Base-by-base conservation (phyloP, 2,113 vertebrate genomes). In the Gopherus evgoodei region DNA sequence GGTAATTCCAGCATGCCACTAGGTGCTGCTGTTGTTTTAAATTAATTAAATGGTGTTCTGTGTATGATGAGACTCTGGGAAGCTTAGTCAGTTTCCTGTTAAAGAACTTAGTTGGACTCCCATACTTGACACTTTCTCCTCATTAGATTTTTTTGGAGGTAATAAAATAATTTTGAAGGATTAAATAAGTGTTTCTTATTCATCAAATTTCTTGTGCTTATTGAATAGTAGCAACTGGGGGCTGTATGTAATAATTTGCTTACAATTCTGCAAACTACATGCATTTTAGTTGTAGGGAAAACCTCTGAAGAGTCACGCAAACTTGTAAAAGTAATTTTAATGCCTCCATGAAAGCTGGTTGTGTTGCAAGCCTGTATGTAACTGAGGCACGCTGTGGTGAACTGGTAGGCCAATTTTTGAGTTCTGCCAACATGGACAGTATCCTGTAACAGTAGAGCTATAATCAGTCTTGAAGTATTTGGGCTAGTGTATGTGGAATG, bases 1-100 rank as follows among this genome's bases (percentile, higher is more conserved):
- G 83, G 44, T 81, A 13, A 4, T 29, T 8, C 4, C 4, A 0
- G 5, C 6, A 0, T 69, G 86, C 96, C 96, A 27, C 89, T 69
- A 97, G 97, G 87, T 94, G 97, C 54, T 96, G 96, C 96, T 97
- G 69, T 83, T 84, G 81, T 22, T 8, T 86, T 21, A 54, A 1
- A n/a, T 53, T 21, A 7, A 1, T 11, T 7, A 2, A 2, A 11
- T 6, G 13, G 17, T 53, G 31, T 29, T 75, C 0, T 0, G 11
- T 44, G 1, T 69, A 69, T 5, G 5, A 1, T 52, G 78, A 22
- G 19, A 5, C 3, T 0, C 1, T 3, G 35, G 4, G 50, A 1
- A 3, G 7, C 21, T 6, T 2, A 2, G 1, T 21, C 2, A 1
- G 2, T 0, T 90, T 88, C 14, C 79, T 62, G 44, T 19, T 88